Percentiles rank a stretch among this genome's conserved stretches.
Conservation (phyloP, 2,888 invertebrate genomes). For the Cylloceria caligata region DNA sequence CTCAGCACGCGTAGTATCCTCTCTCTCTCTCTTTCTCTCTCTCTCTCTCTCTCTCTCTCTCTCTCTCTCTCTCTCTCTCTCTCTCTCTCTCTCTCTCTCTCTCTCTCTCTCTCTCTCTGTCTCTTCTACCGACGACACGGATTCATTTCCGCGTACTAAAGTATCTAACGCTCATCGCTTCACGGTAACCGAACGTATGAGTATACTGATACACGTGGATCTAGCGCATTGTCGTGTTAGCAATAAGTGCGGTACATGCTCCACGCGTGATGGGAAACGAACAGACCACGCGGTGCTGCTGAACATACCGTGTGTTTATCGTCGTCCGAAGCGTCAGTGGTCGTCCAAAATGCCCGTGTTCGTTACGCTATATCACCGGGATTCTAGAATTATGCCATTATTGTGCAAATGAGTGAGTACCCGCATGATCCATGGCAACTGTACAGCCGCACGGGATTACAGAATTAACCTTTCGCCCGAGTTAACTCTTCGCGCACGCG, state of each 20-base stretch:
- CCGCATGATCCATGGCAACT: conserved; percentile 74
- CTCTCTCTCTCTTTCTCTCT: not conserved
- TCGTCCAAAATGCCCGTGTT: conserved; percentile 68
- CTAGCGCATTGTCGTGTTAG: not conserved
- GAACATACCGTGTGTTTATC: conserved; percentile 68
- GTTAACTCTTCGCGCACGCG: conserved; percentile 48
- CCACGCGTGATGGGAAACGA: conserved; percentile 17
- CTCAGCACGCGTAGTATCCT: not conserved
- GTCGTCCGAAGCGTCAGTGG: conserved; percentile 53
- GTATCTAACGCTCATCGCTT: conserved; percentile 22
- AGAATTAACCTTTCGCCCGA: conserved; percentile 72
- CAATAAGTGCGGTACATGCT: conserved; percentile 11
- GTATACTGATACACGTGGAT: not conserved
- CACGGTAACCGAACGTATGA: not conserved
- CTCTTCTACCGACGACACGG: conserved; percentile 58
- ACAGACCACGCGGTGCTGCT: conserved; percentile 13
- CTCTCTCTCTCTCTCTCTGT: not conserved
- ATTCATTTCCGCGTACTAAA: conserved; percentile 67
- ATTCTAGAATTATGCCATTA: conserved; percentile 80
- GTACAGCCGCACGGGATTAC: conserved; percentile 74
- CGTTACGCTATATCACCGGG: conserved; percentile 72
- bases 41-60: not conserved
- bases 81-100: not conserved
- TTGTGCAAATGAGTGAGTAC: conserved; percentile 80
- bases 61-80: not conserved